Percentiles rank a stretch among this genome's conserved stretches.
Conservation (phyloP, 2,797 vertebrate species). For the Sternarchorhynchus goeldii region DNA sequence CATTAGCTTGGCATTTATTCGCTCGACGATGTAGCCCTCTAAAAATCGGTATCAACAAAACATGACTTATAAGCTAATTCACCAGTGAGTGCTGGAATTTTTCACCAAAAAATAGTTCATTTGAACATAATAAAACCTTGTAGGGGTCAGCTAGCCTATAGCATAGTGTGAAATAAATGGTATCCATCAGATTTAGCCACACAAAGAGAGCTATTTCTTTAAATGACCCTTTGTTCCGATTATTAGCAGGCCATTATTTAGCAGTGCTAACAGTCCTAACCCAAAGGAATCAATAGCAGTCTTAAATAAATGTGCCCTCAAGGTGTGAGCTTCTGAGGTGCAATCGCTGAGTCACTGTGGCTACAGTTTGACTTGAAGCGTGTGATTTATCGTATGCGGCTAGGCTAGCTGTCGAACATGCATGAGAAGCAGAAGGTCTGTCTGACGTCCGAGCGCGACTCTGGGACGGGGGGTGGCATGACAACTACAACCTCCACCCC, state of each 20-base stretch:
- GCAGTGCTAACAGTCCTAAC: not conserved
- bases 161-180: not conserved
- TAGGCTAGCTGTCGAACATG: constrained; percentile 12
- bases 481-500: too few species aligned
- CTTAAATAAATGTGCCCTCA: constrained; percentile 46
- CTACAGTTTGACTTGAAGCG: constrained; percentile 39
- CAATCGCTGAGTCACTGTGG: constrained; percentile 42
- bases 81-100: not conserved
- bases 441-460: constrained; percentile 7
- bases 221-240: not conserved
- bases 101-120: not conserved
- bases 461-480: too few species aligned
- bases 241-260: not conserved
- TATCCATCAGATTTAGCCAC: not conserved
- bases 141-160: too few species aligned
- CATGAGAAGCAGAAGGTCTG: constrained; percentile 27
- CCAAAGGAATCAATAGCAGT: constrained; percentile 41
- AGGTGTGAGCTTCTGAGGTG: constrained; percentile 24
- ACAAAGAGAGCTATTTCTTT: not conserved
- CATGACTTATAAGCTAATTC: not conserved
- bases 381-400: constrained; percentile 45
- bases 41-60: not conserved
- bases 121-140: too few species aligned
- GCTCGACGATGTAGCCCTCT: not conserved
- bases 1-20: not conserved